A percentile compares a stretch with the other conserved stretches of the same genome.
These are phyloP conservation scores for Oncorhynchus mykiss DNA, from an alignment of 2,113 vertebrate genomes.

Conservation along the genomic window DNA sequence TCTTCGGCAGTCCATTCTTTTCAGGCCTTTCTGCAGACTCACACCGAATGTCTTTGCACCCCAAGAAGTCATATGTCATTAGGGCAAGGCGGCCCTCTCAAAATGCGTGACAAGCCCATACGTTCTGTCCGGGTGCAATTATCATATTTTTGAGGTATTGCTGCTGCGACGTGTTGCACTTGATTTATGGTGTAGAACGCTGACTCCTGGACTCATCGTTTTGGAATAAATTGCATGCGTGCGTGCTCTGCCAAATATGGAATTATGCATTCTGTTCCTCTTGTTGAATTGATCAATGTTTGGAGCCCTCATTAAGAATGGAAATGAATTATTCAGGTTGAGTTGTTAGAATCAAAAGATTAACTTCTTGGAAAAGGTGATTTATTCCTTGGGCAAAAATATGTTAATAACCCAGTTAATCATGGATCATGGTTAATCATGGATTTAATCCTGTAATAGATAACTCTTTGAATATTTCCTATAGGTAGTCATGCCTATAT, in stretches of 20 bases:
- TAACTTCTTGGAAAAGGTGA: slow-evolving; percentile 43
- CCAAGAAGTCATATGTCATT: slow-evolving; percentile 70
- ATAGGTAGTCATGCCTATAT: background rate
- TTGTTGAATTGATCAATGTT: slow-evolving; percentile 68
- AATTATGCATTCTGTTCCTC: slow-evolving; percentile 72
- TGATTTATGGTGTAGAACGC: slow-evolving; percentile 63
- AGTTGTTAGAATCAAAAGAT: slow-evolving; percentile 51
- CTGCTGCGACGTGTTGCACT: slow-evolving; percentile 60
- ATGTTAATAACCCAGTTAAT: background rate
- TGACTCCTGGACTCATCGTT: slow-evolving; percentile 54
- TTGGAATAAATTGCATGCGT: slow-evolving; percentile 62
- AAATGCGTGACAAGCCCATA: slow-evolving; percentile 66
- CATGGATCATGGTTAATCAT: background rate
- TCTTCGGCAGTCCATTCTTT: slow-evolving; percentile 59
- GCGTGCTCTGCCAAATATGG: slow-evolving; percentile 50
- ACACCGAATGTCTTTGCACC: slow-evolving; percentile 31
- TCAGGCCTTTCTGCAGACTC: slow-evolving; percentile 43
- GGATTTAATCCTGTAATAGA: background rate
- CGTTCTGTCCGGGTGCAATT: slow-evolving; percentile 59
- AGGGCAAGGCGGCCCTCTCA: slow-evolving; percentile 60
- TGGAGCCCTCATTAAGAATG: slow-evolving; percentile 61
- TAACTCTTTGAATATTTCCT: background rate
- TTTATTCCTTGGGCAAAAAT: slow-evolving; percentile 65
- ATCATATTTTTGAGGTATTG: slow-evolving; percentile 72
- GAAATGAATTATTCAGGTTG: slow-evolving; percentile 60